Evolutionary conservation across 2,113 vertebrate species (phyloP), one percentile per base, ranked within the genome.

Genomic region (Psephotus haematonotus): DNA sequence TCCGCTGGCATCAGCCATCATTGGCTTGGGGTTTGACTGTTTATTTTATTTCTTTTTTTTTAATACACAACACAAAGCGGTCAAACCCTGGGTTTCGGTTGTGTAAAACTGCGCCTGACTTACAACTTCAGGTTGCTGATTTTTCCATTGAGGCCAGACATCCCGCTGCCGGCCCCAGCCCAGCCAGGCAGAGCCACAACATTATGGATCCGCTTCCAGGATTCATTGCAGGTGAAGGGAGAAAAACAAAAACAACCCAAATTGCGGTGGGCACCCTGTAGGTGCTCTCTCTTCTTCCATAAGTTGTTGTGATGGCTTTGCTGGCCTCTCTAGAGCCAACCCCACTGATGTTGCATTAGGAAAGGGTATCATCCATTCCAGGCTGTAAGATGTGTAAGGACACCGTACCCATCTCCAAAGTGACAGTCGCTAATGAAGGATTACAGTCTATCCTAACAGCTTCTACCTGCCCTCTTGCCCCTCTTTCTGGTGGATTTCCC

Each of bases 21-120:
- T 71, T 93, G 96, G 93, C 96, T 93, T 93, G 92, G 96, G 93
- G 88, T 94, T 95, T 89, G 94, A 96, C 88, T 97, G 93, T 95
- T 97, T 93, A 77, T 92, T 94, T 97, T 96, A 88, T 49, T 71
- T 85, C 25, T 12, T 52, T 77, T 94, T 78, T 95, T 93, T 4
- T 68, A 92, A 89, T 52, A 86, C 25, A 91, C 95, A 90, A 92
- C 82, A 85, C 75, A 94, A 94, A 92, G 25, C 81, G 91, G 93
- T 84, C 94, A 75, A 92, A 82, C 59, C 59, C 76, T 83, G 89
- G 89, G 95, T 97, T 96, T 96, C 91, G 64, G 24, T 76, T 83
- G 79, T 85, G 64, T 75, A 55, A 85, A 94, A 68, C 72, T 37
- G 71, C 16, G 82, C 87, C 87, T 63, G 94, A 93, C 82, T 96